Base-by-base conservation (phyloP, 2,797 vertebrate species). In the Poliocrania exsul region DNA sequence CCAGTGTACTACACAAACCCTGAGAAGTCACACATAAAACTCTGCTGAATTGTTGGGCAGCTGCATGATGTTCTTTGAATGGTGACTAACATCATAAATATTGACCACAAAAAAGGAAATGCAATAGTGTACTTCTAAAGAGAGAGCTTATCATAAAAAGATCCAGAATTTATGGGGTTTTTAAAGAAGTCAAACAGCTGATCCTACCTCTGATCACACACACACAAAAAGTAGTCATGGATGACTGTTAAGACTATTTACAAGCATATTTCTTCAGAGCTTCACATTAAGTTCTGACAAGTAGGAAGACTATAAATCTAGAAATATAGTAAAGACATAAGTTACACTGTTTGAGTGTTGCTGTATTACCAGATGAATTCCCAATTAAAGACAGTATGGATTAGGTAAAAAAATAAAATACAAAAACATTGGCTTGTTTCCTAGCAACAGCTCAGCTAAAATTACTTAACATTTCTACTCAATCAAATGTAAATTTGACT, bases 401-500 rank as follows among this genome's bases (percentile, higher is more conserved):
- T 88, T 94, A 97, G 96, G 88, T 83, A 92, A 15, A 97, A 93
- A 96, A 90, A 61, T 96, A 89, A 54, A 95, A 92, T 33, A 60
- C 90, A 95, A 93, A 97, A 96, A 96, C 97, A 97, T 97, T 96
- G 97, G 96, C 96, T 97, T 97, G 97, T 98, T 97, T 96, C 98
- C 95, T 98, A 98, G 98, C 97, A 98, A 98, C 97, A 94, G 94
- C 65, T 90, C 82, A 90, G 94, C 94, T 97, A 97, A 98, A 98
- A 97, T 98, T 96, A 97, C 95, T 98, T 97, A 97, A 97, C 97
- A 96, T 65, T 95, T 96, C 96, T 95, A 95, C 92, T 97, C 97
- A 97, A 97, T 98, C 97, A 97, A 96, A 98, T 97, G 97, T 97
- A 98, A 97, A 98, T 98, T 97, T 98, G 97, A 97, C 95, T 92